Base-by-base conservation (phyloP, 92 coral and sea anemone species). In the Phenganax subtilis region DNA sequence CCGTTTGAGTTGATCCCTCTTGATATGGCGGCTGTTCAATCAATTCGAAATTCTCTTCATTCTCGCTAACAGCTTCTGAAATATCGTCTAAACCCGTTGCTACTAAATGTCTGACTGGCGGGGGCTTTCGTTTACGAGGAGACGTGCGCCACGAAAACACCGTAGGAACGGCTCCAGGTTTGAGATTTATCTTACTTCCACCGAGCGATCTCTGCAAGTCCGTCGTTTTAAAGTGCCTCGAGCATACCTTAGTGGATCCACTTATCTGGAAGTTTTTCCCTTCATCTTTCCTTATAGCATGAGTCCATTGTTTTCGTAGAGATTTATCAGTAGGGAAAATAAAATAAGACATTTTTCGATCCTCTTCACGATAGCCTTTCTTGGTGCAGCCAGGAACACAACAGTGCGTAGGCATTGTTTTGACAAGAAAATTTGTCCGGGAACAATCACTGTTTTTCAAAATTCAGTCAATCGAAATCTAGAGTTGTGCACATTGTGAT, bases 101-200 rank as follows among this genome's bases (percentile, higher is more conserved):
- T 62, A 53, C 37, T 47, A 84, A 84, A 12, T 69, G 77, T 67
- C 85, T 77, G 44, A 61, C 78, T 59, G 66, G 59, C 59, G 88
- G 90, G 62, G 83, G 78, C 27, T 89, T 90, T 82, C 89, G 64
- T 76, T 87, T 87, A 37, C 86, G 72, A 72, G 92, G 90, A 7
- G 88, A 89, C 14, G 90, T 74, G 59, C 87, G 71, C 90, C 87
- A 90, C 17, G 84, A 55, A 72, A 88, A 88, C 31, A 88, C 62
- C 47, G 85, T 87, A 57, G 91, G 93, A 11, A 87, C 90, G 61
- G 81, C 90, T 31, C 81, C 89, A 12, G 85, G 77, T 69, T 76
- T 79, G 73, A 85, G 74, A 37, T 37, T 37, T 3, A 79, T 54
- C 25, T 55, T 72, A 70, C 71, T 88, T 64, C 93, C 89, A 14